Base-by-base conservation (phyloP, 1,140 invertebrate species). In the Ceratitis capitata region DNA sequence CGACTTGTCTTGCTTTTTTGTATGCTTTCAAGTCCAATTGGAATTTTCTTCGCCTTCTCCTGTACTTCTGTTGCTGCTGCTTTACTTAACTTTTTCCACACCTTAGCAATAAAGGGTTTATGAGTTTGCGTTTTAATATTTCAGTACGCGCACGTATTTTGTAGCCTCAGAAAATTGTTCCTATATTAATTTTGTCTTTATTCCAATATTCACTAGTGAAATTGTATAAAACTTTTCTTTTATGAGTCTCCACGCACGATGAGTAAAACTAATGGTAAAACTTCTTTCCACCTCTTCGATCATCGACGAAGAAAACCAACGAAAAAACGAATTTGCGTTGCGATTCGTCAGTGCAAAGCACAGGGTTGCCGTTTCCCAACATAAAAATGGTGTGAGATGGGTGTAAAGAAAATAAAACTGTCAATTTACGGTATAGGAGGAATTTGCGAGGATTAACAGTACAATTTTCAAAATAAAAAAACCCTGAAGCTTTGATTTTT, bases 1-100 rank as follows among this genome's bases (percentile, higher is more conserved):
- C 56, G 74, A 58, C 82, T 53, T 64, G 53, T 85, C 83, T 69
- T 29, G 53, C 53, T 45, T 82, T 85, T 83, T 42, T 84, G 45
- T 84, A 35, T 84, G 42, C 35, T 84, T 85, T 85, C 85, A 85
- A 85, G 85, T 85, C 85, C 85, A 85, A 85, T 85, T 74, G 85
- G 82, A 82, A 83, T 82, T 83, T 83, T 84, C 32, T 45, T 78
- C 35, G 39, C 32, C 61, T 14, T 69, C 39, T 69, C 39, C 32
- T 35, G 32, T 69, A 69, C 61, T 69, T n/a, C n/a, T n/a, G 32
- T 32, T 69, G 58, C 26, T 61, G 32, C 39, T 78, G 39, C 69
- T 78, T 26, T 39, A 78, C 39, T 45, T 78, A 14, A 45, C 64
- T 69, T 39, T 12, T 42, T 45, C 39, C 69, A 74, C 64, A 74